Percentiles rank a stretch among this genome's conserved stretches.
Conservation (phyloP, 2,113 vertebrate species). For the Petrocephalus microphthalmus region DNA sequence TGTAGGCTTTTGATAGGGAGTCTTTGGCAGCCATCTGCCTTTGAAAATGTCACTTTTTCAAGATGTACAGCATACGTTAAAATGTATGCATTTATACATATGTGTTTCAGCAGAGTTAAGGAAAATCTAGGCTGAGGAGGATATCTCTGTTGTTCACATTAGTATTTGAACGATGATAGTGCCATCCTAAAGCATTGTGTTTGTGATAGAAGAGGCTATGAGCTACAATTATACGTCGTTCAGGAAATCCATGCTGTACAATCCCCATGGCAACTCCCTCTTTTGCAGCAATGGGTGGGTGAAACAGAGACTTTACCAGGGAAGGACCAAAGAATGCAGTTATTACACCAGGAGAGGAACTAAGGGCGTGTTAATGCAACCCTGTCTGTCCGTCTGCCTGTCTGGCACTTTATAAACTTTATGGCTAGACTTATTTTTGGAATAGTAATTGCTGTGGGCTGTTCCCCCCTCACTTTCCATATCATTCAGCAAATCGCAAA, state of each 20-base stretch:
- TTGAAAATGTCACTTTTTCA: not conserved
- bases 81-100: not conserved
- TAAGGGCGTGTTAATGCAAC: not conserved
- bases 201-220: not conserved
- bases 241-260: conserved; percentile 45
- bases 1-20: no score
- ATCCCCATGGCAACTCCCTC: conserved; percentile 56
- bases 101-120: not conserved
- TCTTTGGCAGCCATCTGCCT: not conserved
- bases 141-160: not conserved
- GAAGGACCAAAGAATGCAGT: conserved; percentile 46
- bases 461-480: not conserved
- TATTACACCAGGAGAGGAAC: not conserved
- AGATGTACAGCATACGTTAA: not conserved
- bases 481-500: not conserved
- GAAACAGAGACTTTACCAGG: conserved; percentile 32
- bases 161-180: not conserved
- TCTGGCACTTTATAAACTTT: not conserved
- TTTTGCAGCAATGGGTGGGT: conserved; percentile 58
- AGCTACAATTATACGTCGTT: conserved; percentile 31
- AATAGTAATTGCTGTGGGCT: not conserved
- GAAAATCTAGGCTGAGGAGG: no score
- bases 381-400: not conserved
- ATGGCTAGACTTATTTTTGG: not conserved
- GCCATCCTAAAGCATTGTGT: not conserved